Conservation (phyloP, 2,113 vertebrate species). For the Naja naja region DNA sequence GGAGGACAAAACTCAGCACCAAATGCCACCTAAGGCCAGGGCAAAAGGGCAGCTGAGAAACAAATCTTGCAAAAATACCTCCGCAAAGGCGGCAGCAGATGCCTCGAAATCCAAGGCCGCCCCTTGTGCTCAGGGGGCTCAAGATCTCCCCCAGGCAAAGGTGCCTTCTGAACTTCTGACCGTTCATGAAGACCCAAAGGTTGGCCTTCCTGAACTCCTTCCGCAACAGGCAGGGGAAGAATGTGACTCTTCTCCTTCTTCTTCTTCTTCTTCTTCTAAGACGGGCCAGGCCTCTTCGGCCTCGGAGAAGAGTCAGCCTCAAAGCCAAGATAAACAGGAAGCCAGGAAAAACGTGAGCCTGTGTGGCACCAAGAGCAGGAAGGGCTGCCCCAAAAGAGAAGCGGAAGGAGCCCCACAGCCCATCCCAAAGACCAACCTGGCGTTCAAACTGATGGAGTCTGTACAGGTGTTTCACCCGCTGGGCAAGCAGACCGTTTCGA, state of each 20-base stretch:
- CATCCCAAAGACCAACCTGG: constrained; percentile 26
- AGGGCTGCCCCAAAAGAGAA: neutral
- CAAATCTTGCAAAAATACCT: too few species aligned
- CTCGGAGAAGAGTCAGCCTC: neutral
- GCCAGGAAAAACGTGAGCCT: neutral
- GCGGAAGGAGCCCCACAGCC: constrained; percentile 21
- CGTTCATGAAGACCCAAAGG: neutral
- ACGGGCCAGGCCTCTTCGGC: too few species aligned
- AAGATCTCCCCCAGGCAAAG: neutral
- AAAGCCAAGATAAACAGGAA: neutral
- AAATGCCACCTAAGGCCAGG: neutral
- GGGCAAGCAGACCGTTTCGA: constrained; percentile 15
- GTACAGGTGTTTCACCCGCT: constrained; percentile 42
- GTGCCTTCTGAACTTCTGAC: neutral
- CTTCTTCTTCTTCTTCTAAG: neutral
- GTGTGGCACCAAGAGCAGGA: constrained; percentile 9
- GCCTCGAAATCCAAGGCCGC: neutral
- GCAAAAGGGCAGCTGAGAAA: too few species aligned
- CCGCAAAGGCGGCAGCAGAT: neutral
- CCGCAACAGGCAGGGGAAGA: too few species aligned
- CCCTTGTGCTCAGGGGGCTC: neutral
- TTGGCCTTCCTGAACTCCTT: too few species aligned
- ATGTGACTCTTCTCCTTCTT: too few species aligned
- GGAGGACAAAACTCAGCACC: neutral
- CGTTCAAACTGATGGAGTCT: constrained; percentile 37